Evolutionary conservation across 2,113 vertebrate genomes (phyloP).

Genomic region (Platichthys flesus): DNA sequence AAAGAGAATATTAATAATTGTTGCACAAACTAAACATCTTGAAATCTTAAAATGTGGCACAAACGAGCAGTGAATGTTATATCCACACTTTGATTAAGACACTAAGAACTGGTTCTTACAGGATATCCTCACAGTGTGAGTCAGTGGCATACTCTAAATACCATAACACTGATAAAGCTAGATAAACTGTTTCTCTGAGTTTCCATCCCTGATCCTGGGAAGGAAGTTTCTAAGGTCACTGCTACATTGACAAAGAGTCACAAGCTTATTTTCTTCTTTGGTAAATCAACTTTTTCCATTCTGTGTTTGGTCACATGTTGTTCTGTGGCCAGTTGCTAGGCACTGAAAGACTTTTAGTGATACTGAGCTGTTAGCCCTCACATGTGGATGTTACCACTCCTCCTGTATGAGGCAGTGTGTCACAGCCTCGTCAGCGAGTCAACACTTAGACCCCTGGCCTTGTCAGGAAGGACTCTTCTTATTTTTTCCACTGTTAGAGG

Average conservation of each 20-base stretch:
- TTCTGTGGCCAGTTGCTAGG: neutral
- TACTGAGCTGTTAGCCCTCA: conserved; percentile 42
- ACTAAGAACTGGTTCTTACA: conserved; percentile 7
- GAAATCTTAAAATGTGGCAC: neutral
- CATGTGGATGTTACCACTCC: conserved; percentile 30
- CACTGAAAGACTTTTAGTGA: conserved; percentile 26
- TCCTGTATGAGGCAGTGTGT: conserved; percentile 12
- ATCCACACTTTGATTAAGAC: conserved; percentile 6
- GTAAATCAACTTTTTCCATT: neutral
- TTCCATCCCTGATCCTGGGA: conserved; percentile 18
- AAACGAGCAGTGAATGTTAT: conserved; percentile 2
- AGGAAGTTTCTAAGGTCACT: conserved; percentile 6
- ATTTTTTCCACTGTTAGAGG: conserved; percentile 48
- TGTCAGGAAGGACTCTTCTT: conserved; percentile 28
- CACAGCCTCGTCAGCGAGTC: conserved; percentile 45
- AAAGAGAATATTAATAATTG: too few species aligned
- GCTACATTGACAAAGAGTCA: neutral
- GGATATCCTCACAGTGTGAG: conserved; percentile 33
- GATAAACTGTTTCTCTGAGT: conserved; percentile 15
- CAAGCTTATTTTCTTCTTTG: neutral
- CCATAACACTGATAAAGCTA: conserved; percentile 44
- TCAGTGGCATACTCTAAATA: conserved; percentile 36
- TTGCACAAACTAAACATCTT: neutral
- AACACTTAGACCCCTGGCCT: conserved; percentile 29
- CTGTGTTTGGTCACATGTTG: neutral